phyloP scores from a whole-genome alignment of 2,888 invertebrate genomes.

The Drosophila neonasuta region DNA sequence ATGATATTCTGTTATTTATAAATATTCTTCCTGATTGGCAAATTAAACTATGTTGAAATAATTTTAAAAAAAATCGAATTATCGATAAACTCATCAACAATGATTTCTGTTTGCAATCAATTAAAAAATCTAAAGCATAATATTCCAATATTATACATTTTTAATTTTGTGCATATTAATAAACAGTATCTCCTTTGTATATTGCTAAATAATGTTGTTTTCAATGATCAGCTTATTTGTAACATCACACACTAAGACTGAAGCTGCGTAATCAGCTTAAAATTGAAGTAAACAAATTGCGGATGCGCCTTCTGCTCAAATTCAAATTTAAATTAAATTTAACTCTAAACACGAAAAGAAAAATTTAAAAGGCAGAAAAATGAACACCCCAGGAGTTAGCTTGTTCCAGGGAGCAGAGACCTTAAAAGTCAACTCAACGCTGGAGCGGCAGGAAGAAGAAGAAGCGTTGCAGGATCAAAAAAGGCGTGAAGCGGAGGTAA shows the following conservation, averaged over 20 bases:
- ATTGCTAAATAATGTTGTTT: too few species aligned
- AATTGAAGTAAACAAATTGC: slow-evolving; percentile 18
- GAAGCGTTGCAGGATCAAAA: slow-evolving; percentile 88
- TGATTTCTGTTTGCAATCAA: too few species aligned
- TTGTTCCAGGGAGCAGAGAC: slow-evolving; percentile 87
- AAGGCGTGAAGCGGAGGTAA: slow-evolving; percentile 86
- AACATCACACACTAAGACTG: neutral
- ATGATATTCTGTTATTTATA: too few species aligned
- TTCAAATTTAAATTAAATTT: slow-evolving; percentile 45
- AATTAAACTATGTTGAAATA: too few species aligned
- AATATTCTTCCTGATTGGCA: too few species aligned
- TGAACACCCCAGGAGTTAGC: slow-evolving; percentile 87
- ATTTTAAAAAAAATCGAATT: too few species aligned
- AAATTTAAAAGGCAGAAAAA: slow-evolving; percentile 62
- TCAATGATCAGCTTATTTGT: neutral
- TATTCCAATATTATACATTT: too few species aligned
- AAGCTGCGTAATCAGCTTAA: slow-evolving; percentile 24
- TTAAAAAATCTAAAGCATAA: too few species aligned
- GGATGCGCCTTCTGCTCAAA: slow-evolving; percentile 40
- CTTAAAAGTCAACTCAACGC: slow-evolving; percentile 86
- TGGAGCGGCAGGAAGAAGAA: slow-evolving; percentile 86
- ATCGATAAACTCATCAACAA: too few species aligned
- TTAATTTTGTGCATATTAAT: too few species aligned
- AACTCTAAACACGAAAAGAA: slow-evolving; percentile 6
- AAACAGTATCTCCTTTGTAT: too few species aligned